These are phyloP conservation scores for Abramis brama DNA, from an alignment of 2,113 vertebrate species.

Conservation along the genomic window DNA sequence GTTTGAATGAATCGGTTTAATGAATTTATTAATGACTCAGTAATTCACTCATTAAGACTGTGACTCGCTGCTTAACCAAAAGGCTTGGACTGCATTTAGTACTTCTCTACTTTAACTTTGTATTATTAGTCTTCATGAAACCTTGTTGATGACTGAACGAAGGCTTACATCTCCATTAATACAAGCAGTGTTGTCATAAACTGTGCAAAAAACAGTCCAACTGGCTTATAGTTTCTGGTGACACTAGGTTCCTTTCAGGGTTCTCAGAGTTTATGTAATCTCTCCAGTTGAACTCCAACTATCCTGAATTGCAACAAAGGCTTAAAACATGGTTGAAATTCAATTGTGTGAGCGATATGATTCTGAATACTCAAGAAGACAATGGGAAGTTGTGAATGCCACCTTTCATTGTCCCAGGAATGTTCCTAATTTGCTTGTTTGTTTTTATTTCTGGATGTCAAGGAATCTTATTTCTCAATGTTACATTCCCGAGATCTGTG, in stretches of 20 bases:
- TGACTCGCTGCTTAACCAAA: neutral
- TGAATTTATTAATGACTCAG: neutral
- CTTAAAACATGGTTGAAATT: neutral
- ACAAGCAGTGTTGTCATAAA: neutral
- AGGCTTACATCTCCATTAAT: neutral
- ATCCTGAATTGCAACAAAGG: too few relatives aligned
- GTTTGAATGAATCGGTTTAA: neutral
- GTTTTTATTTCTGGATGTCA: slow-evolving; percentile 10
- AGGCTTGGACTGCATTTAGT: too few relatives aligned
- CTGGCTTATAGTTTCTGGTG: neutral
- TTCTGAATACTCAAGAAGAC: neutral
- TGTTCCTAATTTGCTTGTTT: neutral
- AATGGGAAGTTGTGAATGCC: slow-evolving; percentile 2
- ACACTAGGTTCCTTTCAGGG: neutral
- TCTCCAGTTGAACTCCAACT: neutral
- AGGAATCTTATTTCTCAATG: slow-evolving; percentile 1
- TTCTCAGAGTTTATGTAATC: neutral
- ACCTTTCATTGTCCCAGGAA: slow-evolving; percentile 14
- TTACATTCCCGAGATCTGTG: slow-evolving; percentile 7
- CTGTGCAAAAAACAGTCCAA: neutral
- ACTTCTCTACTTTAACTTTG: too few relatives aligned
- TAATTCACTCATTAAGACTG: neutral
- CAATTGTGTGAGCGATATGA: neutral
- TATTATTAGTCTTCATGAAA: too few relatives aligned
- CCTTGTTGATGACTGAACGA: neutral